A percentile compares a stretch with the other conserved stretches of the same genome.
These are phyloP conservation scores for Fulica atra DNA, from an alignment of 2,113 vertebrate species.

Conservation along the genomic window DNA sequence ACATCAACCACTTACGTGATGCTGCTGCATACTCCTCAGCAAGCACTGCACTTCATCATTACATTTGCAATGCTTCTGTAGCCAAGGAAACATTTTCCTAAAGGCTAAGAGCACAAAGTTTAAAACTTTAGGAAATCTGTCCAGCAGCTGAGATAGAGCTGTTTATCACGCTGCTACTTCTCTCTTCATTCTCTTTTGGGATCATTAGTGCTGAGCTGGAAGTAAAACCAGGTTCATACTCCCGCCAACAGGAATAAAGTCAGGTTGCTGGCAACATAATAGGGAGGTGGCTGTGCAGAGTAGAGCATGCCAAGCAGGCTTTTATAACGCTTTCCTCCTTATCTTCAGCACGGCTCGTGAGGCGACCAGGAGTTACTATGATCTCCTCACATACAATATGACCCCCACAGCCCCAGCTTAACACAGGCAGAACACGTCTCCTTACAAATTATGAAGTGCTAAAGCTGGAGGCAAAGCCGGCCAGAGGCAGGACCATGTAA, in stretches of 20 bases:
- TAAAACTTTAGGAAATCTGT: background rate
- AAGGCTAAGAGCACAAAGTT: slow-evolving; percentile 9
- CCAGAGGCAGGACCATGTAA: slow-evolving; percentile 1
- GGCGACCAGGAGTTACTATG: background rate
- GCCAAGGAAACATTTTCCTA: slow-evolving; percentile 5
- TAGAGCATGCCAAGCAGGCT: slow-evolving; percentile 4
- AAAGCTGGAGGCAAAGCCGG: background rate
- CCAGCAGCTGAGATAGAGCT: background rate
- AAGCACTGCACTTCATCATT: background rate
- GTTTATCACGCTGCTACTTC: slow-evolving; percentile 22
- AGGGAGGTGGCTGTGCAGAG: background rate
- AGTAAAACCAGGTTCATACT: background rate
- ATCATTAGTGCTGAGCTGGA: background rate
- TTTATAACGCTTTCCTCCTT: background rate
- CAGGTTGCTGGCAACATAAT: background rate
- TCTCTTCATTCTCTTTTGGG: slow-evolving; percentile 8
- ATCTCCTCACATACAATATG: background rate
- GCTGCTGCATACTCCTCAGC: background rate
- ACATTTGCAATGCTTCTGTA: background rate
- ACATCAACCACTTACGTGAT: background rate
- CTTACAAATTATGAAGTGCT: slow-evolving; percentile 22
- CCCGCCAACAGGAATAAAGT: background rate
- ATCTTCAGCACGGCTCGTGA: background rate
- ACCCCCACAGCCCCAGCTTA: background rate
- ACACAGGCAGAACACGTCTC: background rate